phyloP scores from a whole-genome alignment of 2,797 vertebrate genomes.

The Sylvilagus floridanus region DNA sequence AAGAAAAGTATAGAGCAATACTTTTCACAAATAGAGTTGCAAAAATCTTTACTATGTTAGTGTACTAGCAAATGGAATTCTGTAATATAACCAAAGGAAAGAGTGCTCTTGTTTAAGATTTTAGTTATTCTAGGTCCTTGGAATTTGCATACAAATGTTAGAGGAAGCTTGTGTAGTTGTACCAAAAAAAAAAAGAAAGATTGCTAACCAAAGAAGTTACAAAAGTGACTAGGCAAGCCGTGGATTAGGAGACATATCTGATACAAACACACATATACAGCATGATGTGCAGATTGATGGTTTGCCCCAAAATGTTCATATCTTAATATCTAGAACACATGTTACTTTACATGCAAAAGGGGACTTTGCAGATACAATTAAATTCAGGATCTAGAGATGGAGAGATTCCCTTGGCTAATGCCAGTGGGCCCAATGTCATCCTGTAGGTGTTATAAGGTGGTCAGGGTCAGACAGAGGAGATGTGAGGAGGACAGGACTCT shows the following conservation, averaged over 20 bases:
- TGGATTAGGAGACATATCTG: neutral
- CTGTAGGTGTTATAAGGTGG: neutral
- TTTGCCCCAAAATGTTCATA: neutral
- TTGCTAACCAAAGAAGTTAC: neutral
- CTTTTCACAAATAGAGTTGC: neutral
- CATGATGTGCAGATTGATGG: neutral
- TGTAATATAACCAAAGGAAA: neutral
- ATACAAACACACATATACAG: neutral
- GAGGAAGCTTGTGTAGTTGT: neutral
- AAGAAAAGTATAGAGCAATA: neutral
- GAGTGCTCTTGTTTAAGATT: neutral
- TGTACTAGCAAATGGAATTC: neutral
- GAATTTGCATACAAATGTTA: conserved; percentile 1
- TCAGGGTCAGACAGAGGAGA: neutral
- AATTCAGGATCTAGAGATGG: neutral
- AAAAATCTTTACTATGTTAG: neutral
- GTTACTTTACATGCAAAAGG: neutral
- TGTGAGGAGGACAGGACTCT: neutral
- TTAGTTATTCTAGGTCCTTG: neutral
- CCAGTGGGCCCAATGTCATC: neutral
- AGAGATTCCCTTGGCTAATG: neutral
- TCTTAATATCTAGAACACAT: neutral
- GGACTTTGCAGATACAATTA: neutral
- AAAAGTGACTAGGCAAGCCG: neutral
- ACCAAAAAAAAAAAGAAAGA: neutral